Evolutionary conservation across 2,113 vertebrate species (phyloP).

Genomic region (Setophaga coronata): DNA sequence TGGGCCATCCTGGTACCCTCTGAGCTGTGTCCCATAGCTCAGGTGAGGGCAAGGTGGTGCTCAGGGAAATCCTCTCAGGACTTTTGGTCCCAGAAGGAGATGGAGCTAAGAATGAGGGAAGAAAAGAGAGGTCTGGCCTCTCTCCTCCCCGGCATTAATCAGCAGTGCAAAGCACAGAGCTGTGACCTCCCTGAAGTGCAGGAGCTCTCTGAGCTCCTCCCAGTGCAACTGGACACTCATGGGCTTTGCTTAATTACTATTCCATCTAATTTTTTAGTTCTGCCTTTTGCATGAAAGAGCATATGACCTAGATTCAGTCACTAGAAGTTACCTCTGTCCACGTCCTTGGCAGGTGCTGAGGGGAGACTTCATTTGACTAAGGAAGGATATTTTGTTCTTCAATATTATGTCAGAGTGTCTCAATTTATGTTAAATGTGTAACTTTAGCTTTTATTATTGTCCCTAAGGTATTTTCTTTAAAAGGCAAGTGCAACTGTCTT

Average conservation of each 20-base stretch:
- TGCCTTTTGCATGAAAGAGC: not conserved
- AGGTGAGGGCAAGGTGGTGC: not conserved
- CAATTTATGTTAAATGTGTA: not conserved
- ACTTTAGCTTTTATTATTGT: not conserved
- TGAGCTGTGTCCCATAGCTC: not conserved
- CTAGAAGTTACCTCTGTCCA: not conserved
- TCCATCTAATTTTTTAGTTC: not conserved
- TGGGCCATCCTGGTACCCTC: not conserved
- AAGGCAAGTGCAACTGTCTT: not conserved
- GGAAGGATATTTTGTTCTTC: not conserved
- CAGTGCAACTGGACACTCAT: not conserved
- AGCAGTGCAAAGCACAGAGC: not conserved
- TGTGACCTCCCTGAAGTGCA: not conserved
- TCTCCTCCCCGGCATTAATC: not conserved
- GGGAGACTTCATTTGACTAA: not conserved
- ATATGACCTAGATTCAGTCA: not conserved
- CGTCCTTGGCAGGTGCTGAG: not conserved
- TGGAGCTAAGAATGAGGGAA: not conserved
- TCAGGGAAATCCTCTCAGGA: not conserved
- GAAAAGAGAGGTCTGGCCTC: not conserved
- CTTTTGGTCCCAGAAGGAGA: not conserved
- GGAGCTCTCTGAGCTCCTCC: not conserved
- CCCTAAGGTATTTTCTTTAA: not conserved
- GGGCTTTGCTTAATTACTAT: conserved; percentile 13
- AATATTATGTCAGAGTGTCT: not conserved